Base-by-base conservation (phyloP, 2,113 vertebrate genomes). In the Amblyornis subalaris region DNA sequence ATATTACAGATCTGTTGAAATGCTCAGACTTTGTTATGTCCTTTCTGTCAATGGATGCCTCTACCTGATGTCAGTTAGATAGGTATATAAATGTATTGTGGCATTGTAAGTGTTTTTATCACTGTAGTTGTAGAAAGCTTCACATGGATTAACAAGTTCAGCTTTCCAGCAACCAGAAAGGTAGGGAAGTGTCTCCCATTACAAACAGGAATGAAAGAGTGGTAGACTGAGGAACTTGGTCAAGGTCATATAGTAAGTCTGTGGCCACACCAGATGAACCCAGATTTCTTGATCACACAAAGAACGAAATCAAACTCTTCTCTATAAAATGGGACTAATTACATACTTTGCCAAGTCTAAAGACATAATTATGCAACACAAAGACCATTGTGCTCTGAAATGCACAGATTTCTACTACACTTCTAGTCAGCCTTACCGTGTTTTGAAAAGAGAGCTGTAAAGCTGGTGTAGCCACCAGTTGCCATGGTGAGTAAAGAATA, bases 401-500 rank as follows among this genome's bases (percentile, higher is more conserved):
- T 21, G 13, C n/a, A 24, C 9, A 40, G 58, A 31, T 5, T 73
- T 80, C 40, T 70, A 12, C 45, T 54, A 36, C 5, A 10, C 50
- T 58, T 83, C 31, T 29, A 70, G 44, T 61, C 44, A 89, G 29
- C 50, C 44, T 83, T 55, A 57, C 29, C 8, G 24, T 33, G 10
- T 69, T 85, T 83, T 67, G 51, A 55, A 91, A 89, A 91, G 55
- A 74, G 36, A 86, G 7, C 44, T 90, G 33, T 42, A 64, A 93
- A 77, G 28, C 47, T 61, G 47, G 38, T 70, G 48, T 84, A 93
- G 66, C 38, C 85, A 94, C 31, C 51, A 71, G 94, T 93, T 95
- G 90, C 90, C 85, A 95, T 93, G 82, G 88, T 93, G 71, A 96
- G 53, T 50, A 69, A 64, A 66, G 60, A 83, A 58, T 66, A 89